phyloP scores from a whole-genome alignment of 1,140 invertebrate species.

The Musca vetustissima region DNA sequence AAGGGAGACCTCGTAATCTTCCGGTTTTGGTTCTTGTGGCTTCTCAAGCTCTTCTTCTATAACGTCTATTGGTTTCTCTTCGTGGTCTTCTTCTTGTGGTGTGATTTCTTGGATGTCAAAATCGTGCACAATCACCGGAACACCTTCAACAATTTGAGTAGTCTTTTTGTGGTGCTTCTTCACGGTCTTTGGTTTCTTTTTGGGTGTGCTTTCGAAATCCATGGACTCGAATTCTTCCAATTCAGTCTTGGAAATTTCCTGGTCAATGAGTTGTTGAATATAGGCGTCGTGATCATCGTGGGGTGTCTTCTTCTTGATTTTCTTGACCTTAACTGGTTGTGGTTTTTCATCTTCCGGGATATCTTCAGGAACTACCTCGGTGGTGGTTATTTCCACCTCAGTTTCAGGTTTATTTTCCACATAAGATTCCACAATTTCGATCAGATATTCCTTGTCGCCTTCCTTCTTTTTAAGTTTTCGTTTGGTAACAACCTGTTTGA shows the following conservation, averaged over 20 bases:
- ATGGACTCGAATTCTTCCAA: constrained; percentile 53
- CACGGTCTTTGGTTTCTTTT: constrained; percentile 48
- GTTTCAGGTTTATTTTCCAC: constrained; percentile 49
- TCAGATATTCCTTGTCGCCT: constrained; percentile 55
- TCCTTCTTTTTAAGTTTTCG: constrained; percentile 42
- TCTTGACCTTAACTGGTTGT: constrained; percentile 33
- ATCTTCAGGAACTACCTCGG: constrained; percentile 41
- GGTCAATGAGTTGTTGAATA: constrained; percentile 46
- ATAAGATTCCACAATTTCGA: constrained; percentile 54
- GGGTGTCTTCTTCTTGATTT: constrained; percentile 42
- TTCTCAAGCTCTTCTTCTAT: constrained; percentile 13
- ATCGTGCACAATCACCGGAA: constrained; percentile 43
- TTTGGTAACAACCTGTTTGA: constrained; percentile 48
- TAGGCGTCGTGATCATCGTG: constrained; percentile 51
- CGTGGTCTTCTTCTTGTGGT: constrained; percentile 26
- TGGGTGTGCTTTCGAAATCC: constrained; percentile 44
- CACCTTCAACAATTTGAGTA: constrained; percentile 36
- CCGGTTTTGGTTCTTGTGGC: background rate
- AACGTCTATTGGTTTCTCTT: constrained; percentile 27
- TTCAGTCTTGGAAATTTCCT: constrained; percentile 53
- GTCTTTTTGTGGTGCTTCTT: constrained; percentile 39
- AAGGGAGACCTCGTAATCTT: constrained; percentile 32
- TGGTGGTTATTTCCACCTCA: constrained; percentile 42
- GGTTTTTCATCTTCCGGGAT: constrained; percentile 37
- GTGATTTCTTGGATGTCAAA: constrained; percentile 40